These are phyloP conservation scores for Drosophila conformis DNA, from an alignment of 2,888 invertebrate genomes.

Conservation along the genomic window DNA sequence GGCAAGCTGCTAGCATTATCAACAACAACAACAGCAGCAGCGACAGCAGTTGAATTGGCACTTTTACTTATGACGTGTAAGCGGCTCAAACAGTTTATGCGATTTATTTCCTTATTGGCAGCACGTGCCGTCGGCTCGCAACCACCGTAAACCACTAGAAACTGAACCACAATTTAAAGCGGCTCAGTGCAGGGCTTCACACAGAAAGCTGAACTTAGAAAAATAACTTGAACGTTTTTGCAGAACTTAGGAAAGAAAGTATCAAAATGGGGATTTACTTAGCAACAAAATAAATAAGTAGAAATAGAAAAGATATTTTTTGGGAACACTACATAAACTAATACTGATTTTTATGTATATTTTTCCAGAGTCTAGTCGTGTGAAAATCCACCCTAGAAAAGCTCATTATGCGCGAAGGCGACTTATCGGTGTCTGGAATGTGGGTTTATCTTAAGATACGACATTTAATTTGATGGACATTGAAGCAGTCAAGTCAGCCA, in stretches of 20 bases:
- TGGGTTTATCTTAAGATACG: conserved; percentile 47
- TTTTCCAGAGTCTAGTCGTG: neutral
- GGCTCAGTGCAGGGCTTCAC: conserved; percentile 31
- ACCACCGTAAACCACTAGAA: conserved; percentile 39
- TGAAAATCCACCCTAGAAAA: neutral
- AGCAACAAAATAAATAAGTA: neutral
- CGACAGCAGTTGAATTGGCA: conserved; percentile 35
- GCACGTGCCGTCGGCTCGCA: conserved; percentile 65
- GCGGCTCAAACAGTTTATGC: conserved; percentile 77
- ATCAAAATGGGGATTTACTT: neutral
- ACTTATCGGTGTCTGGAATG: conserved; percentile 39
- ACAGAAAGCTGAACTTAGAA: neutral
- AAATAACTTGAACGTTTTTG: neutral
- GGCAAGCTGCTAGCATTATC: conserved; percentile 35
- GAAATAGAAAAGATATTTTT: neutral
- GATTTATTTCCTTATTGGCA: conserved; percentile 76
- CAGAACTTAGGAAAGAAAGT: neutral
- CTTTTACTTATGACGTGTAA: conserved; percentile 77
- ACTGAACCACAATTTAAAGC: conserved; percentile 49
- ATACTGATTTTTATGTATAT: neutral
- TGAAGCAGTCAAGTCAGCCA: conserved; percentile 24
- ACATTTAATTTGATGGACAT: conserved; percentile 52
- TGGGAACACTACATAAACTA: neutral
- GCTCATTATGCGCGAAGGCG: conserved; percentile 44
- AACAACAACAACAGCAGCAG: conserved; percentile 2